phyloP scores from a whole-genome alignment of 2,113 vertebrate genomes.

The Vulpes ferrilata region DNA sequence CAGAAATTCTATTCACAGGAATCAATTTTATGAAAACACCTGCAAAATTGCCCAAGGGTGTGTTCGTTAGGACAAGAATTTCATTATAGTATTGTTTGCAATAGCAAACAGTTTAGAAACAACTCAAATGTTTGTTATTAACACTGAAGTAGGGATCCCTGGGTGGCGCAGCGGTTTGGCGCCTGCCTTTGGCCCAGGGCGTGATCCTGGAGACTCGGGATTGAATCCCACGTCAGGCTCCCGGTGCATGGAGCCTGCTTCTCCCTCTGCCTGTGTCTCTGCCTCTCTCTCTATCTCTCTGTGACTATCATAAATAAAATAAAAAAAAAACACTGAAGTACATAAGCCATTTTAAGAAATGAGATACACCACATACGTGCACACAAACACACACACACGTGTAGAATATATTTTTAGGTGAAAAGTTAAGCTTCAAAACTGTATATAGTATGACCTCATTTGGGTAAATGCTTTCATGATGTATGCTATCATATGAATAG shows the following conservation, averaged over 20 bases:
- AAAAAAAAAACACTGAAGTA: neutral
- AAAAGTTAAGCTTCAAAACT: slow-evolving; percentile 1
- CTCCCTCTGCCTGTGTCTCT: no score
- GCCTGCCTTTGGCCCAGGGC: no score
- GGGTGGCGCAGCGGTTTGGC: no score
- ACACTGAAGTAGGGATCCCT: neutral
- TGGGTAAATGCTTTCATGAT: neutral
- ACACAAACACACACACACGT: neutral
- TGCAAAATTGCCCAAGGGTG: slow-evolving; percentile 18
- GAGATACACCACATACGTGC: neutral
- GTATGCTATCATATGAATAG: neutral
- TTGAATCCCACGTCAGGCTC: no score
- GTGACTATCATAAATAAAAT: no score
- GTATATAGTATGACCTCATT: neutral
- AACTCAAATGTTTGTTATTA: neutral
- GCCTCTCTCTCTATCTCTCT: no score
- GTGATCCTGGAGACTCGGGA: no score
- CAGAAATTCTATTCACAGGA: slow-evolving; percentile 4
- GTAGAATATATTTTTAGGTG: neutral
- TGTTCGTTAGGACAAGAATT: neutral
- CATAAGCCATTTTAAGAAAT: neutral
- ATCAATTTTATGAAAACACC: neutral
- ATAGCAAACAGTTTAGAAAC: neutral
- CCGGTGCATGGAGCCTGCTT: no score
- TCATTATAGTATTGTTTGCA: slow-evolving; percentile 24